Evolutionary conservation across 2,797 vertebrate species (phyloP).

Genomic region (Hipposideros larvatus): DNA sequence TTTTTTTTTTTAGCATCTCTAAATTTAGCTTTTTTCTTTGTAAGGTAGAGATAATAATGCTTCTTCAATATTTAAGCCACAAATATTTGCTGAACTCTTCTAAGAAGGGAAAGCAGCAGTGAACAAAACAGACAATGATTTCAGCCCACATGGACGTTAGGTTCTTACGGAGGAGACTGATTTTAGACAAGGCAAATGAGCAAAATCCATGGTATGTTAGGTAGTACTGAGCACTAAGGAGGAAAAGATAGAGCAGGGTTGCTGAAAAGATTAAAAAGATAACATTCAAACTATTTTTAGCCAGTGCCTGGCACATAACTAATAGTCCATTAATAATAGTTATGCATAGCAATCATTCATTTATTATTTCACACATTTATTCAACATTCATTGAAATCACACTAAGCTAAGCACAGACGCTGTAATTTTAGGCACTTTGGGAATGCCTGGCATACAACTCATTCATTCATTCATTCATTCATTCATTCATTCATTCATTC

Average conservation of each 20-base stretch:
- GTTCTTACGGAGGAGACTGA: background rate
- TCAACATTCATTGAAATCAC: slow-evolving; percentile 25
- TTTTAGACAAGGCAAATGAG: background rate
- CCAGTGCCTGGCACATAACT: background rate
- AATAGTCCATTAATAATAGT: slow-evolving; percentile 12
- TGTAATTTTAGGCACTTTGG: background rate
- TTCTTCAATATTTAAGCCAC: background rate
- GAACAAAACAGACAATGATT: background rate
- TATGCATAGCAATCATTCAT: slow-evolving; percentile 27
- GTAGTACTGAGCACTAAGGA: background rate
- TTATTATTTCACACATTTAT: slow-evolving; percentile 57
- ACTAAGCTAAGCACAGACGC: background rate
- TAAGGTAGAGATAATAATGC: background rate
- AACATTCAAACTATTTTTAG: background rate
- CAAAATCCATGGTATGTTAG: background rate
- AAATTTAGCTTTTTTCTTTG: slow-evolving; percentile 39
- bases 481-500: slow-evolving; percentile 2
- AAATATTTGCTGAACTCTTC: background rate
- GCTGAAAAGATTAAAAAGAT: slow-evolving; percentile 24
- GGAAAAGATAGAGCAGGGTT: background rate
- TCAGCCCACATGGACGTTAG: background rate
- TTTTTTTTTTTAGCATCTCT: background rate
- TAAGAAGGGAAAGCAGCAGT: background rate
- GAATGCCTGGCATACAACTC: slow-evolving; percentile 12
- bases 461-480: background rate